Conservation (phyloP, 2,797 vertebrate genomes). For the Clarias platycephalus region DNA sequence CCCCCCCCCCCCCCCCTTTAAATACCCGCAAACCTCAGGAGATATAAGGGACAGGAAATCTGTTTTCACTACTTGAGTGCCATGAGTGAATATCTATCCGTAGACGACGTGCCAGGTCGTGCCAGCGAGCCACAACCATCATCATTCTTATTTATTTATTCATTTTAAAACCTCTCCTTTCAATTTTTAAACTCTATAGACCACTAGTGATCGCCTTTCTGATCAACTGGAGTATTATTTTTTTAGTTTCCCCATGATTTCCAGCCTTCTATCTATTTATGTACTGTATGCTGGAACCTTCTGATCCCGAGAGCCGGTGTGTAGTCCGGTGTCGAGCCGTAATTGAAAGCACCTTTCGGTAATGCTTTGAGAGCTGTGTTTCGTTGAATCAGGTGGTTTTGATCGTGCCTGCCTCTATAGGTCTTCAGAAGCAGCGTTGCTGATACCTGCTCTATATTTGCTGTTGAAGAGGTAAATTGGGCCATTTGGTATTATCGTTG, state of each 20-base stretch:
- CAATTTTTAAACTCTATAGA: constrained; percentile 42
- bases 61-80: background rate
- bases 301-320: background rate
- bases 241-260: constrained; percentile 28
- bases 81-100: background rate
- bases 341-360: background rate
- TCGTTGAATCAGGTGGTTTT: background rate
- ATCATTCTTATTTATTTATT: constrained; percentile 7
- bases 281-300: background rate
- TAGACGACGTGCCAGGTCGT: background rate
- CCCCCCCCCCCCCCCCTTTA: background rate
- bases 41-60: background rate
- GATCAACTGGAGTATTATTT: background rate
- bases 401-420: background rate
- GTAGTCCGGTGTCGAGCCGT: too few relatives aligned
- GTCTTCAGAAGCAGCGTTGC: background rate
- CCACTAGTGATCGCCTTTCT: constrained; percentile 42
- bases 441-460: background rate
- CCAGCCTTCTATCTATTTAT: background rate
- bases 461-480: background rate
- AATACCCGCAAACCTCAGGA: background rate
- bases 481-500: constrained; percentile 7
- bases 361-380: background rate
- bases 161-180: too few relatives aligned
- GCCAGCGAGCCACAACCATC: constrained; percentile 28